A percentile compares a stretch with the other conserved stretches of the same genome.
These are phyloP conservation scores for Prunella fulvescens DNA, from an alignment of 2,113 vertebrate genomes.

Conservation along the genomic window DNA sequence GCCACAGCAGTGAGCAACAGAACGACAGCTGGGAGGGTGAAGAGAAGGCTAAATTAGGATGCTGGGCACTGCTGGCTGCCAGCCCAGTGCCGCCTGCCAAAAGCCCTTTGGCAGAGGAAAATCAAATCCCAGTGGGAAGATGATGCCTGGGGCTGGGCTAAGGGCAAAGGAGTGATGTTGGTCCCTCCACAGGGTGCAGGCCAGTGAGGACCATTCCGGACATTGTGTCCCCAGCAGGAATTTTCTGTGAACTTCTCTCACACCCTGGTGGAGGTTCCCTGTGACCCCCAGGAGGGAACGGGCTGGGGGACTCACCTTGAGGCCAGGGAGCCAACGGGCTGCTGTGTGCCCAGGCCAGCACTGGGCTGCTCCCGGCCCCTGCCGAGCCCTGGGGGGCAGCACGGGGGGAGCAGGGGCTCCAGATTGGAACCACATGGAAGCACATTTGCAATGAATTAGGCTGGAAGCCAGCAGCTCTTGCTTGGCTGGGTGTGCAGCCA, in stretches of 20 bases:
- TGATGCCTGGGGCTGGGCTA: not conserved
- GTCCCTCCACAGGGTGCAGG: not conserved
- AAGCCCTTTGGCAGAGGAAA: not conserved
- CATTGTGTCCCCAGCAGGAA: not conserved
- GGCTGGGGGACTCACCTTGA: fast-evolving
- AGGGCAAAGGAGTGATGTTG: not conserved
- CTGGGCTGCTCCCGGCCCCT: not conserved
- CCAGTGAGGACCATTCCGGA: not conserved
- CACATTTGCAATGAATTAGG: conserved; percentile 81
- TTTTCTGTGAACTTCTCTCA: not conserved
- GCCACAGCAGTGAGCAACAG: fast-evolving
- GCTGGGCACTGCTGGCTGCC: not conserved
- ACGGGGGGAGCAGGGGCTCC: conserved; percentile 28
- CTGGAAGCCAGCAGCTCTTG: conserved; percentile 67
- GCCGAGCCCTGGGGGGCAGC: not conserved
- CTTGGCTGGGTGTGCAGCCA: conserved; percentile 64
- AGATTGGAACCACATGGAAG: conserved; percentile 85
- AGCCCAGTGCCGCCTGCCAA: not conserved
- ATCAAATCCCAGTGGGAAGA: not conserved
- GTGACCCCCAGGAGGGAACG: not conserved
- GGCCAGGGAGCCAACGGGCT: not conserved
- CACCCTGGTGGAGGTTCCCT: not conserved
- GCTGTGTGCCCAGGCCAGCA: fast-evolving
- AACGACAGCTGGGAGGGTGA: not conserved
- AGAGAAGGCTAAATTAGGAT: not conserved